Conservation (phyloP, 2,888 invertebrate species). For the Lamellibrachia columna region DNA sequence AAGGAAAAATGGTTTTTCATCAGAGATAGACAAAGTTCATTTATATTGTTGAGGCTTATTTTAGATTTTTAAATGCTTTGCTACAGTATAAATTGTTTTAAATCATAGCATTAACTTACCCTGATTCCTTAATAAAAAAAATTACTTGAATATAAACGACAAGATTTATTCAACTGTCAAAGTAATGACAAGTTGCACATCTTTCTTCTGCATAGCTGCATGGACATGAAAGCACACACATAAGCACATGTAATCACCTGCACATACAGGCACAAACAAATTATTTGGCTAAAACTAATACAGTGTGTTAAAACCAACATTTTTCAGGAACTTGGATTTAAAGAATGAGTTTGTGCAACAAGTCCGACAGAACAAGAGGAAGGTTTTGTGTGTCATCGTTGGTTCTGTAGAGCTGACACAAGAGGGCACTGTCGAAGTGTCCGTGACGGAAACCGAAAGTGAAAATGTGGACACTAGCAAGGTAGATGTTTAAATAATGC, state of each 20-base stretch:
- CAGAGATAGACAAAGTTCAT: too few species aligned
- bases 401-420: conserved; percentile 3
- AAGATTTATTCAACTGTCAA: too few species aligned
- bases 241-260: too few species aligned
- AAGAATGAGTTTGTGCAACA: conserved; percentile 25
- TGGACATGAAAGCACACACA: too few species aligned
- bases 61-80: too few species aligned
- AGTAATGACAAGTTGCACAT: too few species aligned
- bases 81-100: too few species aligned
- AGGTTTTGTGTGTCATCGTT: conserved; percentile 26
- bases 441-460: background rate
- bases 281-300: background rate
- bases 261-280: too few species aligned
- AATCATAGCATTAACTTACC: background rate
- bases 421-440: conserved; percentile 27
- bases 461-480: conserved; percentile 22
- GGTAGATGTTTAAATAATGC: background rate
- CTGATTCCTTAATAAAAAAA: background rate
- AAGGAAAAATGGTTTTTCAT: too few species aligned
- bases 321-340: conserved; percentile 24
- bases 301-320: background rate
- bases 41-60: too few species aligned
- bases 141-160: background rate
- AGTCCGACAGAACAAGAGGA: conserved; percentile 22
- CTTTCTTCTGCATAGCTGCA: too few species aligned